Percentiles rank a stretch among this genome's conserved stretches.
Conservation (phyloP, 2,113 vertebrate genomes). For the Phaethornis superciliosus region DNA sequence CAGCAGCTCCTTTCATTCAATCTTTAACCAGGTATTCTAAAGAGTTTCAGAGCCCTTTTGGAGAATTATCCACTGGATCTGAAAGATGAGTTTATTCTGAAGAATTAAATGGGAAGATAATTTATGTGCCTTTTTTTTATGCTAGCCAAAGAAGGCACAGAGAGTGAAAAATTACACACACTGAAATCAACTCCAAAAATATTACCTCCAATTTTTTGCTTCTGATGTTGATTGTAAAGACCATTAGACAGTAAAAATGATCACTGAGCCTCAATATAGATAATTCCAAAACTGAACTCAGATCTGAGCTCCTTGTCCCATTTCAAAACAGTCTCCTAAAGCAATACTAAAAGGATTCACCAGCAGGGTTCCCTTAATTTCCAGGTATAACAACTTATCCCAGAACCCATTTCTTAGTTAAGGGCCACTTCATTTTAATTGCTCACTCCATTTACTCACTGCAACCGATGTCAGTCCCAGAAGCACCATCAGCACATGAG, state of each 20-base stretch:
- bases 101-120: not conserved
- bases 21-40: not conserved
- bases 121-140: not conserved
- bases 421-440: not conserved
- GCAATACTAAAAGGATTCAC: not conserved
- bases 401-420: not conserved
- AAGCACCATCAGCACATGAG: constrained; percentile 50
- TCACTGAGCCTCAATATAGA: not conserved
- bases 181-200: not conserved
- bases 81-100: not conserved
- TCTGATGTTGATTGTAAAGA: not conserved
- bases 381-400: not conserved
- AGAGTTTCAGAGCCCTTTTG: not conserved
- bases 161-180: not conserved
- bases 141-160: not conserved
- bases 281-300: not conserved
- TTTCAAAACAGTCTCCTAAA: not conserved
- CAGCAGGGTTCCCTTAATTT: not conserved
- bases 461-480: constrained; percentile 62
- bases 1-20: not conserved
- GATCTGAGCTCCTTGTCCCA: not conserved
- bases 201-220: not conserved
- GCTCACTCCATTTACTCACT: constrained; percentile 62
- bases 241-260: not conserved
- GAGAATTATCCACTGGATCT: not conserved